Conservation (phyloP, 2,888 invertebrate species). For the Oscheius sp. region DNA sequence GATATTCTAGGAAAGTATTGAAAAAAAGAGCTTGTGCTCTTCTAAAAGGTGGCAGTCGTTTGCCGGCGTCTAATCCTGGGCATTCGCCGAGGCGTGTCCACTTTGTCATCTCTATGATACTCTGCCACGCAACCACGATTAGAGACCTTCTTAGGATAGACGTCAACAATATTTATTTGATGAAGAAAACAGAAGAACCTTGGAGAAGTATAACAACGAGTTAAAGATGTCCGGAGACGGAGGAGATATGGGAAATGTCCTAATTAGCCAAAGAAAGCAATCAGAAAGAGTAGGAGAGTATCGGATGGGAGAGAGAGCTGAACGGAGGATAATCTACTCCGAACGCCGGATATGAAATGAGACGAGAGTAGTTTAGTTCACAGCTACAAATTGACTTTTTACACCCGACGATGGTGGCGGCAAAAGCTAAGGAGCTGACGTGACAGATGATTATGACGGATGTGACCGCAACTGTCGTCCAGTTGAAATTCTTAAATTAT, state of each 20-base stretch:
- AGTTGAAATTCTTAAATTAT: too few species aligned
- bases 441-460: background rate
- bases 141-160: background rate
- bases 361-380: background rate
- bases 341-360: slow-evolving; percentile 27
- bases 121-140: slow-evolving; percentile 34
- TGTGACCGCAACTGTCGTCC: background rate
- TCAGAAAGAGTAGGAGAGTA: too few species aligned
- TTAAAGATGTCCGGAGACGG: background rate
- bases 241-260: background rate
- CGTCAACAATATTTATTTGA: slow-evolving; percentile 12
- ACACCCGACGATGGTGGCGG: slow-evolving; percentile 2
- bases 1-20: too few species aligned
- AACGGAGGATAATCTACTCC: slow-evolving; percentile 3
- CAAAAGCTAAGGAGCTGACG: background rate
- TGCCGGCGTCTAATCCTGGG: slow-evolving; percentile 25
- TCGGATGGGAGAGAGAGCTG: background rate
- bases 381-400: slow-evolving; percentile 5
- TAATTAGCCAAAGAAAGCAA: background rate
- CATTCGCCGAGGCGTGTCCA: slow-evolving; percentile 19
- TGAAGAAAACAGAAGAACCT: background rate
- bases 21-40: background rate
- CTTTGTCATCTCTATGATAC: slow-evolving; percentile 32
- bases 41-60: background rate
- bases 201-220: background rate